Evolutionary conservation across 1,140 invertebrate species (phyloP).

Genomic region (Leguminivora glycinivorella): DNA sequence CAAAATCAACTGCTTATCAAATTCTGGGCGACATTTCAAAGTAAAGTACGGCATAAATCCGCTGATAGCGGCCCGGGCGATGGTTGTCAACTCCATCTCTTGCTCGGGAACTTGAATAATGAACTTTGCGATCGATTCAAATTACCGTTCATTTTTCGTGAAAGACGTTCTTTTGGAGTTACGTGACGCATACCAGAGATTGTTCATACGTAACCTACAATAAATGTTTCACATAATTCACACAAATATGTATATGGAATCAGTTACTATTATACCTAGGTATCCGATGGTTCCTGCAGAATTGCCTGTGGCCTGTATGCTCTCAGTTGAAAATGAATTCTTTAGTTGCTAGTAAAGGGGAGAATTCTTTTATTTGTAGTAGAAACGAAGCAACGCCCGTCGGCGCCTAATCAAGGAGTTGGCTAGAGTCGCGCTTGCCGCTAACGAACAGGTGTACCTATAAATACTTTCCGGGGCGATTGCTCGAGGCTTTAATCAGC

Average conservation of each 20-base stretch:
- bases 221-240: background rate
- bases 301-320: background rate
- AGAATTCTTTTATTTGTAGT: conserved; percentile 75
- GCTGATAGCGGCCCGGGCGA: conserved; percentile 33
- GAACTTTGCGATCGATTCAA: conserved; percentile 22
- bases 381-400: conserved; percentile 67
- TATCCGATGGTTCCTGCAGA: background rate
- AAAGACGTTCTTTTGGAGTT: background rate
- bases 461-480: conserved; percentile 77
- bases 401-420: conserved; percentile 78
- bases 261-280: background rate
- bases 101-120: conserved; percentile 29
- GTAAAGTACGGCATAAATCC: conserved; percentile 43
- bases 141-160: conserved; percentile 17
- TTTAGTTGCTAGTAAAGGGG: conserved; percentile 59
- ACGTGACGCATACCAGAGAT: background rate
- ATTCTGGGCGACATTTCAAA: conserved; percentile 46
- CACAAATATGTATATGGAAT: background rate
- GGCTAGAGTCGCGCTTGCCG: conserved; percentile 59
- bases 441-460: conserved; percentile 78
- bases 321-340: conserved; percentile 44
- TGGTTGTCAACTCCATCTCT: conserved; percentile 32
- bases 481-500: conserved; percentile 78
- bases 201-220: background rate
- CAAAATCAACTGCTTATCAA: conserved; percentile 63